Evolutionary conservation across 2,888 invertebrate species (phyloP).

Genomic region (Leptinotarsa peninsularis): DNA sequence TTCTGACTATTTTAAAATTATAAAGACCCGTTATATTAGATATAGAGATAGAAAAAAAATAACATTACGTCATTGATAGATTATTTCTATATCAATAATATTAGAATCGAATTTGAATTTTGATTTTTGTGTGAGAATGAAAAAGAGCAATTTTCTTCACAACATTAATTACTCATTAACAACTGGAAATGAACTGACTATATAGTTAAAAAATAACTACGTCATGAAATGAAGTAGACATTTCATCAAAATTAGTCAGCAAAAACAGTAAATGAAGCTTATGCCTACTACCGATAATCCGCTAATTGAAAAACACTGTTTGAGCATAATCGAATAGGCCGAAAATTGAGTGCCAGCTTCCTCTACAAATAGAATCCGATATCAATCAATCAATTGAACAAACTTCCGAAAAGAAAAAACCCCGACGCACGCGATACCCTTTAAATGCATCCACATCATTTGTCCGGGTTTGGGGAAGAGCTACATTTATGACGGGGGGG

Average conservation of each 20-base stretch:
- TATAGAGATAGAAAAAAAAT: too few species aligned
- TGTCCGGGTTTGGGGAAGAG: conserved; percentile 26
- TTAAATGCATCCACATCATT: conserved; percentile 52
- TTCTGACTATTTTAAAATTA: too few species aligned
- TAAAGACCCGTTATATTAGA: too few species aligned
- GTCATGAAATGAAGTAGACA: background rate
- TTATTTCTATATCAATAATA: too few species aligned
- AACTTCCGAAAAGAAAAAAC: conserved; percentile 48
- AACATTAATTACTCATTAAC: too few species aligned
- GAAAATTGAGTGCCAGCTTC: conserved; percentile 20
- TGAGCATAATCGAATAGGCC: conserved; percentile 26
- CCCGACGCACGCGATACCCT: conserved; percentile 43
- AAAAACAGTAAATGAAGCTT: conserved; percentile 32
- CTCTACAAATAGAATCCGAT: conserved; percentile 27
- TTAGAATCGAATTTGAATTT: too few species aligned
- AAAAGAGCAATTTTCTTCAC: too few species aligned
- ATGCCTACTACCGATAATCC: conserved; percentile 19
- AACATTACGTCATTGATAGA: too few species aligned
- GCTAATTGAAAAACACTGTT: conserved; percentile 42
- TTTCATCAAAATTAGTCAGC: background rate
- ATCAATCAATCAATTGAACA: conserved; percentile 40
- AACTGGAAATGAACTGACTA: too few species aligned
- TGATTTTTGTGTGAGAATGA: too few species aligned
- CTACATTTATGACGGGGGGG: conserved; percentile 26
- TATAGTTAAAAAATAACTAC: too few species aligned